These are phyloP conservation scores for Leptinotarsa texana DNA, from an alignment of 1,140 invertebrate genomes.

Conservation along the genomic window DNA sequence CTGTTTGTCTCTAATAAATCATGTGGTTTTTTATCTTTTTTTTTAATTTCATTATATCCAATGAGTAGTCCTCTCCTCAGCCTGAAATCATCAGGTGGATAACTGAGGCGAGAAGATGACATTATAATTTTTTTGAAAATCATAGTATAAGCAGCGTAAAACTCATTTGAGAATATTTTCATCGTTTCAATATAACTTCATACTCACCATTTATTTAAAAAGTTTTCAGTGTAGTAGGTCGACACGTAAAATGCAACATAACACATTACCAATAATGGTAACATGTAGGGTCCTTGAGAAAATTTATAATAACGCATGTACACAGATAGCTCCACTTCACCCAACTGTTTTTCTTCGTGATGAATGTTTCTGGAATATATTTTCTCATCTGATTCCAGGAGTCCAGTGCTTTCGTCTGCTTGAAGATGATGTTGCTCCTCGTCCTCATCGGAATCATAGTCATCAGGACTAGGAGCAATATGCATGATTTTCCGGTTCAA, in stretches of 20 bases:
- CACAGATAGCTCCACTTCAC: slow-evolving; percentile 36
- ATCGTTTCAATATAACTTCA: no score
- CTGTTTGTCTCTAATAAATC: no score
- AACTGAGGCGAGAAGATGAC: no score
- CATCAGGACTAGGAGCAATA: neutral
- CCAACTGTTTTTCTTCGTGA: slow-evolving; percentile 40
- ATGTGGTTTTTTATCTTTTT: no score
- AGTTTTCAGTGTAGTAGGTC: slow-evolving; percentile 37
- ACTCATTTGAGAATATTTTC: no score
- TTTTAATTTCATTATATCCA: no score
- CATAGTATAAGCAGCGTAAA: no score
- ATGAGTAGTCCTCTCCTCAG: no score
- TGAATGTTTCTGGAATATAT: slow-evolving; percentile 34
- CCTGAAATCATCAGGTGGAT: no score
- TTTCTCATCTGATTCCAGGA: slow-evolving; percentile 23
- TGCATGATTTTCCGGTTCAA: slow-evolving; percentile 9
- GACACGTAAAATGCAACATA: slow-evolving; percentile 33
- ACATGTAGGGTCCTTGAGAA: slow-evolving; percentile 37
- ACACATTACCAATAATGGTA: slow-evolving; percentile 24
- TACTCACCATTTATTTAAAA: slow-evolving; percentile 44
- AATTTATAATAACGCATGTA: slow-evolving; percentile 41
- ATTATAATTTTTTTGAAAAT: no score
- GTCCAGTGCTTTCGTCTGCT: slow-evolving; percentile 27
- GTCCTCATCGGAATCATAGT: neutral
- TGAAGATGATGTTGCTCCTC: neutral